Evolutionary conservation across 1,140 invertebrate genomes (phyloP), one percentile per base, ranked within the genome.

Genomic region (Tribolium castaneum): DNA sequence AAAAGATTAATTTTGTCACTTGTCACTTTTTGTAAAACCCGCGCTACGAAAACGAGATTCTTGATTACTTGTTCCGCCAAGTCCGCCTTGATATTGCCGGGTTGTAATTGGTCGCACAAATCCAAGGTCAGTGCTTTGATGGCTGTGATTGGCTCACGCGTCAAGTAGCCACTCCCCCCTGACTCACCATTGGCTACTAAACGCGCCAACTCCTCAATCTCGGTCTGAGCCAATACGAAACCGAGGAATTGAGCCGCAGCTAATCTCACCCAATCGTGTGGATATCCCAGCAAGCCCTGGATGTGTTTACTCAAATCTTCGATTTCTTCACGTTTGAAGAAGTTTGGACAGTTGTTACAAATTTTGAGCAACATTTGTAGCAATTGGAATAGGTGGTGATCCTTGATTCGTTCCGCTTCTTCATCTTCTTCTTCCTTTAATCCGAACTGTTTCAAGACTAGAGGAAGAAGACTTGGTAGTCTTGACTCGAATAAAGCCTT

Each of bases 181-280:
- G 87, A 82, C 56, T 89, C 83, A 35, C 83, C 77, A 1, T 87
- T 86, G 13, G 87, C 85, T 51, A 89, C 84, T 13, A 89, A 84
- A 72, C 86, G 77, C 45, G 89, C 86, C 35, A 95, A 84, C 76
- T 92, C 90, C 6, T 91, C 88, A 3, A 88, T 84, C 79, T 94
- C 89, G 75, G 93, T 89, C 0, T 89, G 83, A 3, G 89, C 87
- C 35, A 98, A 88, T 54, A 97, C 88, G 16, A 92, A 89, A 2
- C 93, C 92, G 16, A 97, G 85, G 45, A 96, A 89, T 84, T 96
- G 94, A 1, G 91, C 89, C 9, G 94, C 90, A 71, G 90, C 90
- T 52, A 96, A 87, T 71, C 96, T 90, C 1, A 97, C 93, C 93
- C 93, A 94, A 39, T 90, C 86, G 84, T 94, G 93, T 12, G 91